Evolutionary conservation across 2,113 vertebrate species (phyloP), one percentile per base, ranked within the genome.

Genomic region (Coptodon rendalli): DNA sequence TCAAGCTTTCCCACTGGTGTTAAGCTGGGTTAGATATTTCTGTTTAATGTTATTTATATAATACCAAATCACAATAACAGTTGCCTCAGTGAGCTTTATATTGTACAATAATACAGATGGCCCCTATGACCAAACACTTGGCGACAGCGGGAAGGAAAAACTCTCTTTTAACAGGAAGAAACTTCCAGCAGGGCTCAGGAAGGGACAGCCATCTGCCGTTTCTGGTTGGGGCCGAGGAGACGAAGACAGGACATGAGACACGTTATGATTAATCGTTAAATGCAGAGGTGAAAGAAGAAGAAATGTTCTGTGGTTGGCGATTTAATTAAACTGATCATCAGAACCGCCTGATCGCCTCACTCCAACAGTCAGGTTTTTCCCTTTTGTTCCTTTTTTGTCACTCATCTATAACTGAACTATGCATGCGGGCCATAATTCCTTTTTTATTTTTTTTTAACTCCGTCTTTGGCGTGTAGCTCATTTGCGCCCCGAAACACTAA

Each of bases 401-500:
- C 5, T 29, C 16, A 81, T 52, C n/a, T 5, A 54, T 52, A 52
- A 14, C 66, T 66, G 66, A 84, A 17, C 5, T 45, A 12, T 12
- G 22, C 8, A 45, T 7, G 71, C 27, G 27, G 79, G 80, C 80
- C 27, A 34, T 7, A 38, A 22, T 12, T 82, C 45, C 82, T 29
- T 48, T 73, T 48, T 76, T 3, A 10, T 45, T 27, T 76, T 48
- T 48, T 73, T 48, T 89, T 86, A 57, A 29, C 54, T 88, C 71
- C 61, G 81, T 4, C 82, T 81, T 79, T 87, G 87, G 86, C 83
- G 56, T 50, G 27, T 61, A 19, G 52, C 82, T 86, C 66, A 45
- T 87, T 91, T 87, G 80, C 56, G 38, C 56, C 36, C 9, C 12
- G 43, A 90, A 85, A 89, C 82, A 81, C 85, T 90, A 82, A 84